phyloP scores from a whole-genome alignment of 2,113 vertebrate genomes.

The Jacana jacana region DNA sequence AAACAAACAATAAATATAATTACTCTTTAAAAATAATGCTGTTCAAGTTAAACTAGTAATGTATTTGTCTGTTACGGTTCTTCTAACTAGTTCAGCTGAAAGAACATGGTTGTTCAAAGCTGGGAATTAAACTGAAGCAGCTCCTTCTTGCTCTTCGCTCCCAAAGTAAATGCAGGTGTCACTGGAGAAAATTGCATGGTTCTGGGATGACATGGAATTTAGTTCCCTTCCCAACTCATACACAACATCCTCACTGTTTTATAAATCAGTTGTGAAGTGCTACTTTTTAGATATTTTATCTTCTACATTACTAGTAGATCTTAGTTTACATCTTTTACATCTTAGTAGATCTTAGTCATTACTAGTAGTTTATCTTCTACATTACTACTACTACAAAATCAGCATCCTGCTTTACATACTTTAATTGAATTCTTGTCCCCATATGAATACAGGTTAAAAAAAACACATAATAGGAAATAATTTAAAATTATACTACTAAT shows the following conservation, averaged over 20 bases:
- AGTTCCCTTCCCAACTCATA: neutral
- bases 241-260: neutral
- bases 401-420: no score
- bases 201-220: neutral
- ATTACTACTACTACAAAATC: no score
- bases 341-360: no score
- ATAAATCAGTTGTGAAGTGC: neutral
- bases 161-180: neutral
- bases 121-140: neutral
- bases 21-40: neutral
- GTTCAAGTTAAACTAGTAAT: neutral
- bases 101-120: neutral
- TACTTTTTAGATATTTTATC: neutral
- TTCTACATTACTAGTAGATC: no score
- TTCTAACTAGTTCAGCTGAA: neutral
- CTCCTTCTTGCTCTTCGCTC: neutral
- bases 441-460: neutral
- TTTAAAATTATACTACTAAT: neutral
- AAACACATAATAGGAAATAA: neutral
- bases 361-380: no score
- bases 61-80: neutral
- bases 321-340: no score
- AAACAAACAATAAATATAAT: neutral
- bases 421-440: no score
- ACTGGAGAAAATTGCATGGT: fast-evolving